phyloP scores from a whole-genome alignment of 2,888 invertebrate genomes.

The Schrankia costaestrigalis region DNA sequence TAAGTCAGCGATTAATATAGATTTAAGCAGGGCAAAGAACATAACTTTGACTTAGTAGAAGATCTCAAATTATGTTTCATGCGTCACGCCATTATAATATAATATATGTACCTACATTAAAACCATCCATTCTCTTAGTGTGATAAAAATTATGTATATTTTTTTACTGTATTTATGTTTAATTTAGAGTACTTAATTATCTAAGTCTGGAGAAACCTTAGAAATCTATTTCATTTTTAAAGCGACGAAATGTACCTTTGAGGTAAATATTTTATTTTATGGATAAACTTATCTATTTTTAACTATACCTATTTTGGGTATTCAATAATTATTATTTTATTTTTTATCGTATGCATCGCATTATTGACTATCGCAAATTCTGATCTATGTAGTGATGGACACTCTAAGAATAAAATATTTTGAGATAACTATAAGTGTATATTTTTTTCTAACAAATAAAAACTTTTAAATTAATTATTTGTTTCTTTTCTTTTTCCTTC shows the following conservation, averaged over 20 bases:
- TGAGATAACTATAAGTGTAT: slow-evolving; percentile 60
- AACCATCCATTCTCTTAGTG: slow-evolving; percentile 25
- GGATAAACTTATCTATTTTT: no score
- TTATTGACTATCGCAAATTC: slow-evolving; percentile 45
- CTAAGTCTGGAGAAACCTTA: slow-evolving; percentile 14
- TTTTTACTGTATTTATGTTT: slow-evolving; percentile 9
- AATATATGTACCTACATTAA: slow-evolving; percentile 8
- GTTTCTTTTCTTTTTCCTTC: slow-evolving; percentile 1
- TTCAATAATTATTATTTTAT: no score
- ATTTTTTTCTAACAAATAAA: slow-evolving; percentile 64
- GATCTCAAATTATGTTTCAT: slow-evolving; percentile 14
- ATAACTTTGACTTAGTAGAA: slow-evolving; percentile 14
- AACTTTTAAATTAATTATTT: slow-evolving; percentile 26
- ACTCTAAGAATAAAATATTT: slow-evolving; percentile 51
- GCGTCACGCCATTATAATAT: slow-evolving; percentile 12
- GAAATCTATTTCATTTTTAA: not conserved
- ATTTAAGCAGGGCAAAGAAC: slow-evolving; percentile 19
- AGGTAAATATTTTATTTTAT: no score
- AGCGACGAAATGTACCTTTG: no score
- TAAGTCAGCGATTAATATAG: slow-evolving; percentile 15
- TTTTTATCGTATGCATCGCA: slow-evolving; percentile 15
- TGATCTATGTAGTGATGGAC: slow-evolving; percentile 52
- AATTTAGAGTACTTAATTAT: no score
- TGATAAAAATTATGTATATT: slow-evolving; percentile 13
- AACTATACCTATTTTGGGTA: no score